A percentile compares a stretch with the other conserved stretches of the same genome.
Conservation (phyloP, 2,797 vertebrate species). For the Hephaestus fuliginosus region DNA sequence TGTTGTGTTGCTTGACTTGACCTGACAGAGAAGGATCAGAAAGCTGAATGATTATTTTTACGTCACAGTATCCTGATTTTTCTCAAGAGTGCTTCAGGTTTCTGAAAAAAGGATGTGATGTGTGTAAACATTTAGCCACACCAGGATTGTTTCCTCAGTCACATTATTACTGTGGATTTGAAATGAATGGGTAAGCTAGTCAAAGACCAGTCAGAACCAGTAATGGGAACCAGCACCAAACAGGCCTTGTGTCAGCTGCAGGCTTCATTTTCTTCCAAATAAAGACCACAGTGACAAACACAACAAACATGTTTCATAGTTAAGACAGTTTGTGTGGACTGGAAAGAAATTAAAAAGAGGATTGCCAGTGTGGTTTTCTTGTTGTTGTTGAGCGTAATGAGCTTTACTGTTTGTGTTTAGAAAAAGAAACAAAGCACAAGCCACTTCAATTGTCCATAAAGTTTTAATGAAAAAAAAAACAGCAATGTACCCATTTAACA, state of each 20-base stretch:
- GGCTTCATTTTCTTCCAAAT: neutral
- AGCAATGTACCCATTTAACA: slow-evolving; percentile 85
- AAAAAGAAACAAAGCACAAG: slow-evolving; percentile 43
- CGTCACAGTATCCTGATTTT: too few species aligned
- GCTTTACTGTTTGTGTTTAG: neutral
- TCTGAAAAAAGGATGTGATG: too few species aligned
- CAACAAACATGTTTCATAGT: neutral
- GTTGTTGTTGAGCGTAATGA: neutral
- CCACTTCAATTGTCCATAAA: slow-evolving; percentile 73
- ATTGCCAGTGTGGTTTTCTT: neutral
- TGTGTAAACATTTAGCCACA: neutral
- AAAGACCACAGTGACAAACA: too few species aligned
- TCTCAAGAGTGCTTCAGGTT: too few species aligned
- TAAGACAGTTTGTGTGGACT: neutral
- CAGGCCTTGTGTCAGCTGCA: neutral
- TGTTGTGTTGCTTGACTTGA: neutral
- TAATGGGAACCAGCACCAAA: neutral
- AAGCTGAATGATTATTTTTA: too few species aligned
- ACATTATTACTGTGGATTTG: neutral
- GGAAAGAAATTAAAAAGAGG: neutral
- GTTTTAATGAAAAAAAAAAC: slow-evolving; percentile 83
- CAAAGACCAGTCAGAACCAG: neutral
- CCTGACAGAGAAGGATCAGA: too few species aligned
- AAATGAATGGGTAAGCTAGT: neutral
- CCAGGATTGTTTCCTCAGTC: neutral